These are phyloP conservation scores for Diplolepis rosae DNA, from an alignment of 2,888 invertebrate genomes.

Conservation along the genomic window DNA sequence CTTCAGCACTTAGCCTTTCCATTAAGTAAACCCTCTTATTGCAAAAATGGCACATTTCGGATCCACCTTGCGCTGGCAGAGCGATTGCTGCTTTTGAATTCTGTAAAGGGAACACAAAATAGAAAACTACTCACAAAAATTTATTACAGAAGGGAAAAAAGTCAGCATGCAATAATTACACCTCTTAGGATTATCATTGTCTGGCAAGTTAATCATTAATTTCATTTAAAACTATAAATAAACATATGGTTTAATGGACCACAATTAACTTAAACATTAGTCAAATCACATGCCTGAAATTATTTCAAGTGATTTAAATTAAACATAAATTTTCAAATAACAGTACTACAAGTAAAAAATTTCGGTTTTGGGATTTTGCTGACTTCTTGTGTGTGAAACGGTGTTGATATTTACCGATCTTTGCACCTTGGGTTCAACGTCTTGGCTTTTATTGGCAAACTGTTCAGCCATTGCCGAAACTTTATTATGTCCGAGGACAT, in stretches of 20 bases:
- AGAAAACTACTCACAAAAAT: neutral
- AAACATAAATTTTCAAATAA: neutral
- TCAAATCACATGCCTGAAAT: neutral
- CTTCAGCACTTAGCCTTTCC: constrained; percentile 92
- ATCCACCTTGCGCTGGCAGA: constrained; percentile 80
- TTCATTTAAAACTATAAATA: neutral
- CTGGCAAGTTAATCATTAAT: neutral
- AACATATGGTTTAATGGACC: neutral
- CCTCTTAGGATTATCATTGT: neutral
- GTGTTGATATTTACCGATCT: constrained; percentile 75
- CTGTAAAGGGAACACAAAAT: constrained; percentile 65
- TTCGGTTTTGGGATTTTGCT: neutral
- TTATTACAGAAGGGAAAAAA: constrained; percentile 20
- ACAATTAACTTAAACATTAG: neutral
- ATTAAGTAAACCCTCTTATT: constrained; percentile 94
- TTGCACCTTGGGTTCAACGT: constrained; percentile 75
- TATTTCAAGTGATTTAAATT: neutral
- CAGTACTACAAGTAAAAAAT: neutral
- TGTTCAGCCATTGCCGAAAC: constrained; percentile 93
- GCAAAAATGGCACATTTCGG: constrained; percentile 91
- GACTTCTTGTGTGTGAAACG: constrained; percentile 6
- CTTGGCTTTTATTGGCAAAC: constrained; percentile 78
- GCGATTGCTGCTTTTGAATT: constrained; percentile 78
- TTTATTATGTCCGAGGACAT: constrained; percentile 82
- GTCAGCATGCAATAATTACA: constrained; percentile 40